Evolutionary conservation across 2,888 invertebrate genomes (phyloP).

Genomic region (Coleophora flavipennella): DNA sequence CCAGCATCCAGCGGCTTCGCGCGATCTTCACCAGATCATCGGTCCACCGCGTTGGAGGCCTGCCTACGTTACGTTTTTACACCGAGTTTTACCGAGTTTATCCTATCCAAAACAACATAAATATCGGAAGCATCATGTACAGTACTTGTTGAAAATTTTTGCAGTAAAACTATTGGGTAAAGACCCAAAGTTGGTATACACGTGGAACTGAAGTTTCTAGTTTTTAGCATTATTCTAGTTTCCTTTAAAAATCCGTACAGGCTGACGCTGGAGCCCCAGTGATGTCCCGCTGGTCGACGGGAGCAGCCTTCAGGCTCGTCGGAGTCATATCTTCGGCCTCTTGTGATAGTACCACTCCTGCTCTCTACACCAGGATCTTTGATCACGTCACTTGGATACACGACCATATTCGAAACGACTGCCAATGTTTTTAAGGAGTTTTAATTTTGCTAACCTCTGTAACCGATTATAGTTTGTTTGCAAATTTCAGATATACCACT

Average conservation of each 20-base stretch:
- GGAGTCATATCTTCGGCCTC: constrained; percentile 68
- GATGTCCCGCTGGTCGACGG: constrained; percentile 53
- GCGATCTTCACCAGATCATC: no score
- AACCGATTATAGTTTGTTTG: neutral
- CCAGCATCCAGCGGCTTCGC: no score
- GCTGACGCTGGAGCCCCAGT: constrained; percentile 70
- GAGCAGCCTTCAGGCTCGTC: constrained; percentile 63
- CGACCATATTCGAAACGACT: constrained; percentile 68
- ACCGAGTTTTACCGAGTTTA: no score
- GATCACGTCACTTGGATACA: constrained; percentile 73
- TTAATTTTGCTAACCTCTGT: neutral
- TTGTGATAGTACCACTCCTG: constrained; percentile 49
- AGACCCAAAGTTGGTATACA: no score
- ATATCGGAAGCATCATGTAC: no score
- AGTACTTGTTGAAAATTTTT: no score
- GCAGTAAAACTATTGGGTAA: no score
- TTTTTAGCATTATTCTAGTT: no score
- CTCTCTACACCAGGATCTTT: constrained; percentile 63
- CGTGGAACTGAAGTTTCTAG: no score
- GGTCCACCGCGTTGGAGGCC: no score
- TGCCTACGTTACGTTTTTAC: no score
- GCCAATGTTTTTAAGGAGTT: constrained; percentile 30
- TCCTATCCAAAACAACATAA: no score
- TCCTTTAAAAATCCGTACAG: constrained; percentile 27
- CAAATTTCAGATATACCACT: neutral